Evolutionary conservation across 2,888 invertebrate genomes (phyloP).

Genomic region (Caenorhabditis panamensis): DNA sequence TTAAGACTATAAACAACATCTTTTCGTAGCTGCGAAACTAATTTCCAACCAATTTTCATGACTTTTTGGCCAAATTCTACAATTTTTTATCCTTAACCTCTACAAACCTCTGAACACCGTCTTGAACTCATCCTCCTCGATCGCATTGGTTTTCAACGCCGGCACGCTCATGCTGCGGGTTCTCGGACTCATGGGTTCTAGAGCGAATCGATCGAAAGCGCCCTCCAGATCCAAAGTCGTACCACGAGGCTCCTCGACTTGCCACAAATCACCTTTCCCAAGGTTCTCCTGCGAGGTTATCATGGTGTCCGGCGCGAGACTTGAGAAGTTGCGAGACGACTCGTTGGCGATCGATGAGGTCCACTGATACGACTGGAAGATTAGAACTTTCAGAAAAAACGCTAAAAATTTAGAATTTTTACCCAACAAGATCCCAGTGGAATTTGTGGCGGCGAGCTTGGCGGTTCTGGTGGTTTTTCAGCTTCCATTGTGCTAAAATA

Average conservation of each 20-base stretch:
- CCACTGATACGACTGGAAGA: conserved; percentile 46
- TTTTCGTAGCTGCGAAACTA: no score
- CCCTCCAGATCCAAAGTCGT: conserved; percentile 40
- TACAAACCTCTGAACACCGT: no score
- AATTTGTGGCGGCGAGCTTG: not conserved
- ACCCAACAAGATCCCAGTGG: conserved; percentile 34
- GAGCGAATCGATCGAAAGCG: conserved; percentile 46
- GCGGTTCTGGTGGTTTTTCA: not conserved
- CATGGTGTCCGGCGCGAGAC: not conserved
- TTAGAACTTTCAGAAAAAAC: not conserved
- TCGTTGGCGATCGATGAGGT: conserved; percentile 39
- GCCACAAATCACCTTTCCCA: conserved; percentile 38
- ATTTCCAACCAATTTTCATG: no score
- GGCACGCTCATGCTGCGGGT: conserved; percentile 50
- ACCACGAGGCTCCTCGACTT: conserved; percentile 27
- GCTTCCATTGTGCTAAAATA: not conserved
- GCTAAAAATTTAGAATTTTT: not conserved
- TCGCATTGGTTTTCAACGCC: conserved; percentile 39
- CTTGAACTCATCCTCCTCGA: conserved; percentile 18
- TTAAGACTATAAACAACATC: no score
- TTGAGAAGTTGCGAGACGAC: not conserved
- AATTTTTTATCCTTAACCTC: no score
- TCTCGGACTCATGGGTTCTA: conserved; percentile 20
- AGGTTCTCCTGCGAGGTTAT: conserved; percentile 15
- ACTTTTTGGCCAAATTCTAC: no score